Percentiles rank a stretch among this genome's conserved stretches.
Evolutionary conservation across 53 echinoderm and acorn worm species (phyloP).

Genomic region (Paracentrotus lividus): DNA sequence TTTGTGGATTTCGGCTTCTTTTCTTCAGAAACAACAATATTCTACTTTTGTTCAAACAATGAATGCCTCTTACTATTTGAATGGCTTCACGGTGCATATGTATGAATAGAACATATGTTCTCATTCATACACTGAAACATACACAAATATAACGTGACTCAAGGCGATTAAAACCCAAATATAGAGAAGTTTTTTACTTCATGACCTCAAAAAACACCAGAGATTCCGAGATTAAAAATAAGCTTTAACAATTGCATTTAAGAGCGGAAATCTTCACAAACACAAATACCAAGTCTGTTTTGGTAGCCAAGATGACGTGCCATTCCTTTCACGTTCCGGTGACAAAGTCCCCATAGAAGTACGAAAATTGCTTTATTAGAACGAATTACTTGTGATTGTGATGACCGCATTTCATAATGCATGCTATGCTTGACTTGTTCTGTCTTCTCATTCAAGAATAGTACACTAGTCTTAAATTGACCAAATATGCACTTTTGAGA

Average conservation of each 20-base stretch:
- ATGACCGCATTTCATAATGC: constrained; percentile 44
- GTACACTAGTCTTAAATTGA: constrained; percentile 6
- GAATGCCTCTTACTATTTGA: background rate
- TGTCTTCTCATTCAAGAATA: background rate
- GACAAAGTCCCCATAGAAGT: constrained; percentile 44
- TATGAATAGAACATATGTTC: background rate
- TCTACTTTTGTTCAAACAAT: background rate
- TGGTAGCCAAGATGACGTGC: constrained; percentile 14
- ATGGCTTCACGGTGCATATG: background rate
- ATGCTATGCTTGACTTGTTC: constrained; percentile 17
- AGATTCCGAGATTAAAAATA: background rate
- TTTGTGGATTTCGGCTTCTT: background rate
- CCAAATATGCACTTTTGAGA: background rate
- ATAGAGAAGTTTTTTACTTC: background rate
- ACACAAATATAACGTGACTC: background rate
- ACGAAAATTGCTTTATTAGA: constrained; percentile 51
- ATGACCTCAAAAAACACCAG: constrained; percentile 17
- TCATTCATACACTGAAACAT: background rate
- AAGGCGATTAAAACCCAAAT: constrained; percentile 26
- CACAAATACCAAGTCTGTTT: constrained; percentile 22
- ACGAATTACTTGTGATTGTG: background rate
- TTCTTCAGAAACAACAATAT: background rate
- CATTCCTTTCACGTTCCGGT: constrained; percentile 29
- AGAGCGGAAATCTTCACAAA: constrained; percentile 37
- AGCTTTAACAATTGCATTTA: constrained; percentile 28